phyloP scores from a whole-genome alignment of 2,888 invertebrate species.

The Neocrepidodera transversa region DNA sequence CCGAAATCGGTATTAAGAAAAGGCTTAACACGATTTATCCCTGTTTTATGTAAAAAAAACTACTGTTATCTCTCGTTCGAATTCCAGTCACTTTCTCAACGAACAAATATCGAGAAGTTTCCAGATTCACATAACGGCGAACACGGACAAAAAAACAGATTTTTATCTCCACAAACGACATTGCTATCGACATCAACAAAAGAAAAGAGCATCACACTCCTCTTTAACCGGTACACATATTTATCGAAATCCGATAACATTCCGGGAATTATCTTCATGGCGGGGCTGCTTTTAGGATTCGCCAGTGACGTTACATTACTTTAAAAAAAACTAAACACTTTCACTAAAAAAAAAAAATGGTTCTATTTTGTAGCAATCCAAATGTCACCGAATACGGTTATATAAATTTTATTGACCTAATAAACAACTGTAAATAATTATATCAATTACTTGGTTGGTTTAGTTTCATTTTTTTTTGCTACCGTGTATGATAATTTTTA shows the following conservation, averaged over 20 bases:
- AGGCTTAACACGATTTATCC: constrained; percentile 1
- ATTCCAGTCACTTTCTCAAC: constrained; percentile 8
- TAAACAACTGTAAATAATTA: too few relatives aligned
- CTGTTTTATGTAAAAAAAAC: constrained; percentile 6
- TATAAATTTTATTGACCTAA: too few relatives aligned
- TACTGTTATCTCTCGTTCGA: not conserved
- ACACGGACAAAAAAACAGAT: constrained; percentile 16
- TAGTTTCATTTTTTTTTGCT: too few relatives aligned
- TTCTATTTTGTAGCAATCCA: too few relatives aligned
- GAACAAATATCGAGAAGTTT: constrained; percentile 7
- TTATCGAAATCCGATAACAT: constrained; percentile 33
- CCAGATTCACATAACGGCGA: constrained; percentile 14
- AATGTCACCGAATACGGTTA: too few relatives aligned
- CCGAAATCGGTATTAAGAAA: too few relatives aligned
- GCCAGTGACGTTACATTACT: too few relatives aligned
- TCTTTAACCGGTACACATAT: constrained; percentile 29
- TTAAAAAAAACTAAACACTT: too few relatives aligned
- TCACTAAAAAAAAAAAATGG: too few relatives aligned
- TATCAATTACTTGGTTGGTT: too few relatives aligned
- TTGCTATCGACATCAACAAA: constrained; percentile 22
- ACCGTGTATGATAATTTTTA: too few relatives aligned
- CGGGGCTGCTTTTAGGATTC: not conserved
- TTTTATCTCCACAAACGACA: constrained; percentile 24
- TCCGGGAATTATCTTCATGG: constrained; percentile 28
- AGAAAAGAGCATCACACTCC: constrained; percentile 21